Base-by-base conservation (phyloP, 2,113 vertebrate species). In the Ardeotis arabs region DNA sequence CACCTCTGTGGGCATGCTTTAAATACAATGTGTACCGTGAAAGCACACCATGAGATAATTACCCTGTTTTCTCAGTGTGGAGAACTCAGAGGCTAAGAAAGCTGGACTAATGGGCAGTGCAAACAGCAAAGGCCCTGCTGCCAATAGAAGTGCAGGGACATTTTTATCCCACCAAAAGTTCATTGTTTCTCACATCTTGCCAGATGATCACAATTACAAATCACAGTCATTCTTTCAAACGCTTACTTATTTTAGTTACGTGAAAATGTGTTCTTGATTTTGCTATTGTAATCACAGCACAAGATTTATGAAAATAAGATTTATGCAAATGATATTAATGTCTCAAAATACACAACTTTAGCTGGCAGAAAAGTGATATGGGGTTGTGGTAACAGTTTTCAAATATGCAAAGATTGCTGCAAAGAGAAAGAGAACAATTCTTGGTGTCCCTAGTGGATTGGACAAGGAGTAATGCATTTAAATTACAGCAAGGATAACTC, bases 11-110 rank as follows among this genome's bases (percentile, higher is more conserved):
- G 35, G 23, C 28, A 11, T 2, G 19, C 27, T 80, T 69, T n/a
- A 39, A 11, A 27, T 3, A 10, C n/a, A 49, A 13, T 7, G 12
- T 4, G 12, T 9, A 45, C 20, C 2, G 1, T 14, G 13, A 50
- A 84, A 60, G 28, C 18, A 31, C 18, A 60, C 12, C n/a, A 31
- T 6, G 15, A 67, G 33, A 70, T 14, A 37, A 70, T 23, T 27
- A 25, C 27, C 44, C 27, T 17, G 3, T 53, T 64, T 50, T 49
- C 39, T 60, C 28, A 29, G 4, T 8, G 9, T 11, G 12, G 35
- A 68, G 55, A 63, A 14, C 20, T 39, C 33, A 47, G 33, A 44
- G 2, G 78, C 37, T 24, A 56, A 35, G 8, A 62, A 75, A 66
- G 35, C 14, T 84, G 69, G 49, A 49, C 39, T n/a, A 89, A 67